Base-by-base conservation (phyloP, 1,140 invertebrate species). In the Drosophila seguyi region DNA sequence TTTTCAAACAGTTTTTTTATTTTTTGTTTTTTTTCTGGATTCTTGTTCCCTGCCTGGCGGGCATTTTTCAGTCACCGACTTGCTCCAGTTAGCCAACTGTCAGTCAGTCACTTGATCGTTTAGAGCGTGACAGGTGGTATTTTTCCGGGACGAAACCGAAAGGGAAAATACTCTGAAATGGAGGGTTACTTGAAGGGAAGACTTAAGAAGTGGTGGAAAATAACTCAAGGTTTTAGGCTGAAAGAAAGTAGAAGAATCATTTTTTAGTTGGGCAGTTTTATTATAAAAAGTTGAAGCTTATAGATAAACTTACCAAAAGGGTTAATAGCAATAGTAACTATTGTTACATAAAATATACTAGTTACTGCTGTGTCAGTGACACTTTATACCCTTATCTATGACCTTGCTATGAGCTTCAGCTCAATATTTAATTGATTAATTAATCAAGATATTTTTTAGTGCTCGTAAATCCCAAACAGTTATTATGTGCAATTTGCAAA, bases 11-110 rank as follows among this genome's bases (percentile, higher is more conserved):
- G 18, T 56, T 53, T 56, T 74, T 38, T 56, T 53, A 50, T 74
- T 38, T 55, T 61, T 45, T 50, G 47, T 56, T 60, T 42, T 59
- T 59, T 55, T 39, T 18, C 27, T n/a, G 22, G 41, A 34, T 31
- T 53, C 38, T 47, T 47, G 31, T 25, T 36, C 25, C 50, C 47
- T 48, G 50, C 68, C 73, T 65, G 72, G 22, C 61, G 67, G 81
- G 73, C 66, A 65, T 44, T 77, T 85, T 58, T 68, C 34, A 77
- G 66, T 59, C 67, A 57, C 41, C 53, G 55, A 81, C 72, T 59
- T 73, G 78, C 61, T 85, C 73, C 42, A 82, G 79, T 79, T 82
- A 62, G 60, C 39, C 44, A 75, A 39, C 73, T 75, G 73, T 75
- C 73, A 75, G 52, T 48, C 59, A 63, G 73, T 57, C 18, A 75